Evolutionary conservation across 2,797 vertebrate species (phyloP), one percentile per base, ranked within the genome.

Genomic region (Remorina albescens): DNA sequence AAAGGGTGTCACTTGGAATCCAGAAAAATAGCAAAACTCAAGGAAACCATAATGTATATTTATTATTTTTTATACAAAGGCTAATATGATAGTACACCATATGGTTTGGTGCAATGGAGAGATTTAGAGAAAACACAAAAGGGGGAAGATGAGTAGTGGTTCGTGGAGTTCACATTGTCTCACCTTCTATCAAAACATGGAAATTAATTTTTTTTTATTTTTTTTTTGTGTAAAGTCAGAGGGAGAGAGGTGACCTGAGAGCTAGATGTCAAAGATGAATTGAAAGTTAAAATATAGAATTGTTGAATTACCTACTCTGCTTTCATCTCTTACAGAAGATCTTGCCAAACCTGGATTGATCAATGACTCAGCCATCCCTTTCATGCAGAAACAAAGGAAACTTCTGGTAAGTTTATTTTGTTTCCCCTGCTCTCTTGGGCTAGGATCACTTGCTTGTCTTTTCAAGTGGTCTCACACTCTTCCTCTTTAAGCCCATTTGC

Each of bases 171-270:
- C 65, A 74, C 26, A 73, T 46, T 58, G 67, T 86, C 76, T 79
- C 56, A n/a, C 59, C 81, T 85, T 79, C 82, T 56, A 56, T 72
- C 71, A 83, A 82, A 88, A 86, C 80, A 82, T 28, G 25, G 21
- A 30, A 34, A 28, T 62, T n/a, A n/a, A n/a, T n/a, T n/a, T n/a
- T n/a, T n/a, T 58, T 25, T 62, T n/a, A 68, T 73, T 57, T 71
- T 58, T 25, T 62, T 55, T 32, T 42, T 60, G 4, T 72, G 59
- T 76, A 42, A 62, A 78, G 58, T 47, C 57, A 63, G 34, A 57
- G 19, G 32, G 64, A 80, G 34, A 57, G 19, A 28, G 44, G 64
- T 78, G 76, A 63, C 50, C 23, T 41, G 50, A 56, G 70, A 76
- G 65, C 13, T 55, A 81, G 58, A 62, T 28, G 42, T 53, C 30